Conservation (phyloP, 2,113 vertebrate genomes). For the Planiliza haematocheilus region DNA sequence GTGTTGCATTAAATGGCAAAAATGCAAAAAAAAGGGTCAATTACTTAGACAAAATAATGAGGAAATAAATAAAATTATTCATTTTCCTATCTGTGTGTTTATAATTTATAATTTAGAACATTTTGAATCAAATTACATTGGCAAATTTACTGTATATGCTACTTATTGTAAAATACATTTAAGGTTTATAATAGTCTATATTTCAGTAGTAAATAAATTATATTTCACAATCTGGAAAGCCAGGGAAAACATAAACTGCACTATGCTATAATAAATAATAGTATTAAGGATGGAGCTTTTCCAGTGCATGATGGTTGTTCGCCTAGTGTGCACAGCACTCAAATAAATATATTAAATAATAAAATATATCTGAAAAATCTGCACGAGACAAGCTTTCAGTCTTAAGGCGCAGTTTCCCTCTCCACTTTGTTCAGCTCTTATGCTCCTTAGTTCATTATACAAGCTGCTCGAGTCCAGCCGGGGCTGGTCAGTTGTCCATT, state of each 20-base stretch:
- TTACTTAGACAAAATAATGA: slow-evolving; percentile 12
- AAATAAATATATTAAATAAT: not conserved
- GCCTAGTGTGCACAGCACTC: not conserved
- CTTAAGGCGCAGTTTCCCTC: not conserved
- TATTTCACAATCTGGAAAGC: not conserved
- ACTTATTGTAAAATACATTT: slow-evolving; percentile 9
- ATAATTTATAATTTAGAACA: not conserved
- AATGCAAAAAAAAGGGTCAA: too few relatives aligned
- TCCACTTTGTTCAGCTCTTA: slow-evolving; percentile 34
- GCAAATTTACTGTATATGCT: not conserved
- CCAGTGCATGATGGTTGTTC: not conserved
- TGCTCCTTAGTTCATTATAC: slow-evolving; percentile 46
- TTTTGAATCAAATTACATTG: not conserved
- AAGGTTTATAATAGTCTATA: not conserved
- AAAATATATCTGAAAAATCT: slow-evolving; percentile 16
- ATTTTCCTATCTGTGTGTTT: not conserved
- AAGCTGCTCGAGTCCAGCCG: slow-evolving; percentile 42
- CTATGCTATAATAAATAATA: slow-evolving; percentile 7
- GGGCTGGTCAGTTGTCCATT: slow-evolving; percentile 73
- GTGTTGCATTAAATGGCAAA: too few relatives aligned
- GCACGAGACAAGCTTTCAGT: slow-evolving; percentile 11
- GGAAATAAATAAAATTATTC: not conserved
- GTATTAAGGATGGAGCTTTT: not conserved
- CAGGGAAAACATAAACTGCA: not conserved
- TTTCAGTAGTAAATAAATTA: not conserved